Conservation (phyloP, 2,888 invertebrate genomes). For the Andrena camellia region DNA sequence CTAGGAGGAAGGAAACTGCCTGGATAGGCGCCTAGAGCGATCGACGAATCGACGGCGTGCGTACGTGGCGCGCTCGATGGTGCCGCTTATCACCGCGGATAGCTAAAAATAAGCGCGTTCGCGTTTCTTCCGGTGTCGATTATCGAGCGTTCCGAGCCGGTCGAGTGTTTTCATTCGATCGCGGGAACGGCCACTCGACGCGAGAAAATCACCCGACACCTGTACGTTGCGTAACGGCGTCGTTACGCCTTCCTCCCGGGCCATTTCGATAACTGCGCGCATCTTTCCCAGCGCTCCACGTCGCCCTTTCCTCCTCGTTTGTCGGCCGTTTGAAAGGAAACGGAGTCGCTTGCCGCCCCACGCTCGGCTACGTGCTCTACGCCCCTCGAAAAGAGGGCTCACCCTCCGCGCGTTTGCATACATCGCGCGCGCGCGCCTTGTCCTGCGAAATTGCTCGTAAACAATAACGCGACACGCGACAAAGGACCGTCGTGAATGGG, state of each 20-base stretch:
- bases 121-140: conserved; percentile 44
- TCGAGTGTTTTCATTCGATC: conserved; percentile 19
- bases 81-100: conserved; percentile 32
- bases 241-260: too few species aligned
- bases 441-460: conserved; percentile 63
- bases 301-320: conserved; percentile 3
- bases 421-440: conserved; percentile 49
- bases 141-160: conserved; percentile 19
- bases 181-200: neutral
- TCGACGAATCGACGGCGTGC: conserved; percentile 21
- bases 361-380: conserved; percentile 16
- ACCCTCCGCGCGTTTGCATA: conserved; percentile 33
- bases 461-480: conserved; percentile 61
- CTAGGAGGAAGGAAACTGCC: neutral
- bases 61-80: neutral
- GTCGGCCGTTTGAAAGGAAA: conserved; percentile 7
- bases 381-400: conserved; percentile 11
- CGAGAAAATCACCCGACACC: neutral
- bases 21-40: conserved; percentile 20
- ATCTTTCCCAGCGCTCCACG: conserved; percentile 8
- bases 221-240: too few species aligned
- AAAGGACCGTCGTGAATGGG: conserved; percentile 45
- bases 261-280: neutral
- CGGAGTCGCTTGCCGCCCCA: conserved; percentile 13
- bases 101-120: conserved; percentile 50